Conservation (phyloP, 64 coral and sea anemone genomes). For the Stylophora pistillata region DNA sequence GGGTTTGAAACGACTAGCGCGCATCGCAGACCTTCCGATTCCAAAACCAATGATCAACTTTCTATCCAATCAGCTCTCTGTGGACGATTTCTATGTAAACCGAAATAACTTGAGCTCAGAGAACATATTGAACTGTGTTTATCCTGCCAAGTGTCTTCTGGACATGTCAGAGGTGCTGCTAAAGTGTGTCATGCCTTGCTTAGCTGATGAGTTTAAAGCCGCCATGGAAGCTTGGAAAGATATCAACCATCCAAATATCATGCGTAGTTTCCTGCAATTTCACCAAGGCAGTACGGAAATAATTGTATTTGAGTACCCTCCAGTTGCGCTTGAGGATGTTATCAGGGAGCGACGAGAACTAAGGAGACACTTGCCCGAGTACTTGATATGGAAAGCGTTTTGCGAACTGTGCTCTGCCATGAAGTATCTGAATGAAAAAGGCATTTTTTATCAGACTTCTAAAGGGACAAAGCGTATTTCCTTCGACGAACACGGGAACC, state of each 20-base stretch:
- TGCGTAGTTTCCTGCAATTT: slow-evolving; percentile 53
- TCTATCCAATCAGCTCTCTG: slow-evolving; percentile 73
- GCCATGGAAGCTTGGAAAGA: slow-evolving; percentile 68
- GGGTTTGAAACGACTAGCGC: slow-evolving; percentile 76
- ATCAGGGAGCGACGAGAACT: slow-evolving; percentile 39
- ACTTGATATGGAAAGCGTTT: slow-evolving; percentile 86
- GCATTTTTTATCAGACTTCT: slow-evolving; percentile 51
- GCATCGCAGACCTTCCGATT: slow-evolving; percentile 81
- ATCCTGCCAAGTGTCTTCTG: slow-evolving; percentile 86
- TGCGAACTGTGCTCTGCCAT: slow-evolving; percentile 61
- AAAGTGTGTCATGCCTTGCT: slow-evolving; percentile 65
- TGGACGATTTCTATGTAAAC: slow-evolving; percentile 89
- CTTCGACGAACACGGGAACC: slow-evolving; percentile 67
- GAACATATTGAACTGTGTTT: slow-evolving; percentile 79
- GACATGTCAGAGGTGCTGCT: slow-evolving; percentile 89
- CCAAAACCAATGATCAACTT: slow-evolving; percentile 74
- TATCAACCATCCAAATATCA: slow-evolving; percentile 72
- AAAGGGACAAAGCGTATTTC: slow-evolving; percentile 63
- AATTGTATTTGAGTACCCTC: slow-evolving; percentile 84
- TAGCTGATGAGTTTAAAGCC: slow-evolving; percentile 58
- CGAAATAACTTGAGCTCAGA: slow-evolving; percentile 74
- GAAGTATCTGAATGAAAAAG: slow-evolving; percentile 77
- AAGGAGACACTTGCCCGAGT: slow-evolving; percentile 67
- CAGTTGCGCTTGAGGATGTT: slow-evolving; percentile 67
- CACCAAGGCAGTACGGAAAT: slow-evolving; percentile 72